A percentile compares a stretch with the other conserved stretches of the same genome.
phyloP scores from a whole-genome alignment of 2,888 invertebrate genomes.

The Myathropa florea region DNA sequence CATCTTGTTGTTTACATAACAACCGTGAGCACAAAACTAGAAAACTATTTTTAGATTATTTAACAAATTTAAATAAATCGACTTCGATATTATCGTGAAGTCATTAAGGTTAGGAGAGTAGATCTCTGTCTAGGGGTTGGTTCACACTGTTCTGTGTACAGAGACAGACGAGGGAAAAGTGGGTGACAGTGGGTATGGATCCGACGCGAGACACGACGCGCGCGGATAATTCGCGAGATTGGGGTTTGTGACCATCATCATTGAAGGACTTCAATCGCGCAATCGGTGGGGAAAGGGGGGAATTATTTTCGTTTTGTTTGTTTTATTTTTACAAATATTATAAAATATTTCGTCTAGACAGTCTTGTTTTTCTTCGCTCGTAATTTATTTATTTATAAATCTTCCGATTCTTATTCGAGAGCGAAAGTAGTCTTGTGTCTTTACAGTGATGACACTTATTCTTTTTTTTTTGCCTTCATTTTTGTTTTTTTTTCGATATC shows the following conservation, averaged over 20 bases:
- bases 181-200: slow-evolving; percentile 32
- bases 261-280: background rate
- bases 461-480: background rate
- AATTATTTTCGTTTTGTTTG: background rate
- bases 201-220: slow-evolving; percentile 4
- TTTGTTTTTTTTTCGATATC: background rate
- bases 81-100: background rate
- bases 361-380: slow-evolving; percentile 21
- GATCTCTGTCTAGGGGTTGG: slow-evolving; percentile 1
- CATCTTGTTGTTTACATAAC: slow-evolving; percentile 37
- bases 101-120: background rate
- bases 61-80: slow-evolving; percentile 43
- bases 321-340: slow-evolving; percentile 42
- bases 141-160: background rate
- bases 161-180: slow-evolving; percentile 12
- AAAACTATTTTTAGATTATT: slow-evolving; percentile 24
- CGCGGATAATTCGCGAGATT: background rate
- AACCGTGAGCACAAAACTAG: slow-evolving; percentile 1
- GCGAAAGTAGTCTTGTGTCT: background rate
- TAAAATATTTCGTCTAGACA: slow-evolving; percentile 66
- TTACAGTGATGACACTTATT: background rate
- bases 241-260: background rate
- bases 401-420: background rate
- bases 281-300: background rate
- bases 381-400: slow-evolving; percentile 33